phyloP scores from a whole-genome alignment of 2,888 invertebrate species.

The Drosophila pseudotakahashii region DNA sequence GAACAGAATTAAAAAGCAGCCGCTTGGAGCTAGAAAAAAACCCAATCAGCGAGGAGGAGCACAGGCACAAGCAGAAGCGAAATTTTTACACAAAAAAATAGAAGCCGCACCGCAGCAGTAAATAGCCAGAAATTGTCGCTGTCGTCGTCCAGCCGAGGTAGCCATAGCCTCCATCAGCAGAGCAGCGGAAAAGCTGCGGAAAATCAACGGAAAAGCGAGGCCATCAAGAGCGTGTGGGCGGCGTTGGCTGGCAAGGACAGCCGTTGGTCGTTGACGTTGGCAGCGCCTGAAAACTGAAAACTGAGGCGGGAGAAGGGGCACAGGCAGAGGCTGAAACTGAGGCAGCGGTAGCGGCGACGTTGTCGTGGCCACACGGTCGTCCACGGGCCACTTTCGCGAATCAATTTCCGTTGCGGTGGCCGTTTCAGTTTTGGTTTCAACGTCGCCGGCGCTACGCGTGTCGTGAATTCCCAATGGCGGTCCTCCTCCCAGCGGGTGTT shows the following conservation, averaged over 20 bases:
- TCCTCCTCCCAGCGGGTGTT: constrained; percentile 11
- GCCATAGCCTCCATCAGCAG: constrained; percentile 17
- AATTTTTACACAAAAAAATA: constrained; percentile 27
- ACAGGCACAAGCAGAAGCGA: not conserved
- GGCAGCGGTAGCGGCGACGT: constrained; percentile 28
- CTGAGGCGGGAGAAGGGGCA: constrained; percentile 13
- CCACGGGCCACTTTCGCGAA: constrained; percentile 64
- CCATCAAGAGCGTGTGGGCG: constrained; percentile 63
- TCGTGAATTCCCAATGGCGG: constrained; percentile 75
- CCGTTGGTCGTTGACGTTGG: constrained; percentile 40
- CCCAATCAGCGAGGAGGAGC: constrained; percentile 61
- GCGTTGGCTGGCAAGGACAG: constrained; percentile 70
- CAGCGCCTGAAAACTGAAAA: constrained; percentile 12
- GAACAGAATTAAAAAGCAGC: constrained; percentile 72
- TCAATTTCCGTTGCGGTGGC: constrained; percentile 78
- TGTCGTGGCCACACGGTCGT: constrained; percentile 37
- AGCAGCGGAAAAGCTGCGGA: constrained; percentile 16
- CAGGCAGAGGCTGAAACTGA: constrained; percentile 34
- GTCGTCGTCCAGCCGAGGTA: constrained; percentile 48
- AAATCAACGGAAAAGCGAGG: constrained; percentile 42
- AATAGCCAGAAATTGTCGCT: constrained; percentile 45
- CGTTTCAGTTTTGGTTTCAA: constrained; percentile 77
- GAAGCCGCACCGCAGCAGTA: constrained; percentile 55
- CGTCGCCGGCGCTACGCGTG: constrained; percentile 76
- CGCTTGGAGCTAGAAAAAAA: constrained; percentile 64